Evolutionary conservation across 2,888 invertebrate species (phyloP), one percentile per base, ranked within the genome.

Genomic region (Netelia fuscicornis): DNA sequence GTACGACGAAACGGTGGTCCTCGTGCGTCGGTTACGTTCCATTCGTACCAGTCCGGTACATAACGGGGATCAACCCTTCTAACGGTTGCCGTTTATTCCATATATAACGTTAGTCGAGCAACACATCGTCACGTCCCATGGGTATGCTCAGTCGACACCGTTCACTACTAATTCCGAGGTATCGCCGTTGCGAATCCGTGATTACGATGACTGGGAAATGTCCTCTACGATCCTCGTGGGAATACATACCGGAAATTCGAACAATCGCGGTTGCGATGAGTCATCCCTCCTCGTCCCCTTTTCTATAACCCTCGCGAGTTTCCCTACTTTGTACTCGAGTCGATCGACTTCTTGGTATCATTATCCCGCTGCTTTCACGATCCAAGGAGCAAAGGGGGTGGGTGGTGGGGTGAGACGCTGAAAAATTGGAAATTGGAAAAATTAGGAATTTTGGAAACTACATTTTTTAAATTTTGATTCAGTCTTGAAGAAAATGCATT

Each of bases 101-200:
- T n/a, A 37, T 37, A 37, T 37, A 37, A 37, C 37, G 37, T 37
- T 37, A 37, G 37, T 37, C 37, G 37, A 37, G 37, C 37, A 6
- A 72, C 65, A 80, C 65, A 62, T 77, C 56, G 44, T 20, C 70
- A 76, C 54, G 65, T 76, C 85, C 67, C 82, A 23, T 62, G 74
- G 81, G 87, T 83, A 84, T 86, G 72, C 72, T 56, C 80, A 65
- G 68, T 68, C 75, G 37, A 44, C 64, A 25, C 42, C 62, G 74
- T 74, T 74, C 84, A 72, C 78, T 65, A 77, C 72, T 85, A 87
- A 87, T 87, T 87, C 37, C 71, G 79, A 75, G 81, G 82, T 86
- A 86, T 87, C 84, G 84, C 65, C 68, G 20, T 52, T 70, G 64
- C 62, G 79, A 80, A 83, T 79, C 77, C 65, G 81, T 87, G 84